These are phyloP conservation scores for Platysteira castanea DNA, from an alignment of 2,113 vertebrate genomes.

Conservation along the genomic window DNA sequence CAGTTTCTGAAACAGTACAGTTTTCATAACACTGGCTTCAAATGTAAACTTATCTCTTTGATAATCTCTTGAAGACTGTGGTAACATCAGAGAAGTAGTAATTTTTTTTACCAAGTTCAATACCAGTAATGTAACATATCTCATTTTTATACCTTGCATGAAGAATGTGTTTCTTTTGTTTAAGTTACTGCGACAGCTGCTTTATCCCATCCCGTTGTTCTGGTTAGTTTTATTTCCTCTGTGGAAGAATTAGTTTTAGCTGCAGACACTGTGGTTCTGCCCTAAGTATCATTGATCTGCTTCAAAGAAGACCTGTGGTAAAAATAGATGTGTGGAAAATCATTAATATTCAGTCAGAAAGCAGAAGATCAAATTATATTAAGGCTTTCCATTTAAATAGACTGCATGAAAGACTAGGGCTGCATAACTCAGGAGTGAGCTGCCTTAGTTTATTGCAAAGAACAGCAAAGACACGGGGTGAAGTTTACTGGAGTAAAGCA, in stretches of 20 bases:
- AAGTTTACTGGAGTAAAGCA: background rate
- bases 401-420: background rate
- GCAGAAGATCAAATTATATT: background rate
- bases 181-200: background rate
- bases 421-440: background rate
- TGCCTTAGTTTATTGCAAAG: background rate
- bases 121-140: background rate
- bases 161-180: background rate
- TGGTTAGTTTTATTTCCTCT: background rate
- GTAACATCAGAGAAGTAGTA: background rate
- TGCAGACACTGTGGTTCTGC: background rate
- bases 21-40: background rate
- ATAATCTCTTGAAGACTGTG: background rate
- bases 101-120: background rate
- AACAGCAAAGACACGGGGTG: background rate
- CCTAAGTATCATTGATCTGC: background rate
- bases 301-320: background rate
- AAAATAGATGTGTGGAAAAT: background rate
- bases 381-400: background rate
- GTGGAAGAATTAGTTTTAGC: background rate
- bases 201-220: background rate
- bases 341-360: background rate
- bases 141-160: background rate
- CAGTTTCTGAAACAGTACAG: background rate
- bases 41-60: background rate